These are phyloP conservation scores for Diloba caeruleocephala DNA, from an alignment of 2,888 invertebrate genomes.

Conservation along the genomic window DNA sequence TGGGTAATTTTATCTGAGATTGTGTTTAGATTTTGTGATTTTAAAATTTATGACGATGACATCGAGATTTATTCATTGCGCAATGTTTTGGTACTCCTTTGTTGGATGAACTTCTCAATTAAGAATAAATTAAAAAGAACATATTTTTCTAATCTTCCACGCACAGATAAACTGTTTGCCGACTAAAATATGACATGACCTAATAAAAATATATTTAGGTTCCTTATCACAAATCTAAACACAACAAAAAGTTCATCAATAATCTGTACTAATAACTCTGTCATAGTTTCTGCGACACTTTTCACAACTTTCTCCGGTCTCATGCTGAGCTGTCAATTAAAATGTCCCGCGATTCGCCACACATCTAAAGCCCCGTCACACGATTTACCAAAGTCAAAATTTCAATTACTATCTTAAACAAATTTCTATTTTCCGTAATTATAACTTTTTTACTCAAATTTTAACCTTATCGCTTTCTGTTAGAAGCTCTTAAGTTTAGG, in stretches of 20 bases:
- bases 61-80: no score
- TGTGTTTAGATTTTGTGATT: constrained; percentile 4
- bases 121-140: no score
- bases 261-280: constrained; percentile 32
- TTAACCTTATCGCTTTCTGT: constrained; percentile 26
- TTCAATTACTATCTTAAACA: constrained; percentile 77
- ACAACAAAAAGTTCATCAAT: constrained; percentile 27
- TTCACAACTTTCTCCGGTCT: constrained; percentile 57
- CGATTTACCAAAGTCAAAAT: constrained; percentile 86
- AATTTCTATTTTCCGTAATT: constrained; percentile 23
- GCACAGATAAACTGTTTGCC: no score
- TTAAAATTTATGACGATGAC: no score
- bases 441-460: constrained; percentile 19
- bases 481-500: constrained; percentile 14
- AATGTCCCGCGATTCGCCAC: constrained; percentile 72
- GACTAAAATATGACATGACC: background rate
- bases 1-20: no score
- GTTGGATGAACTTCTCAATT: no score
- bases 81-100: no score
- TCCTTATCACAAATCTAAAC: background rate
- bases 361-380: constrained; percentile 82
- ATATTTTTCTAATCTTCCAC: no score
- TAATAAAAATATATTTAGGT: no score
- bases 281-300: constrained; percentile 45
- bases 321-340: constrained; percentile 77